Percentiles rank a stretch among this genome's conserved stretches.
These are phyloP conservation scores for Anguilla anguilla DNA, from an alignment of 2,797 vertebrate genomes.

Conservation along the genomic window DNA sequence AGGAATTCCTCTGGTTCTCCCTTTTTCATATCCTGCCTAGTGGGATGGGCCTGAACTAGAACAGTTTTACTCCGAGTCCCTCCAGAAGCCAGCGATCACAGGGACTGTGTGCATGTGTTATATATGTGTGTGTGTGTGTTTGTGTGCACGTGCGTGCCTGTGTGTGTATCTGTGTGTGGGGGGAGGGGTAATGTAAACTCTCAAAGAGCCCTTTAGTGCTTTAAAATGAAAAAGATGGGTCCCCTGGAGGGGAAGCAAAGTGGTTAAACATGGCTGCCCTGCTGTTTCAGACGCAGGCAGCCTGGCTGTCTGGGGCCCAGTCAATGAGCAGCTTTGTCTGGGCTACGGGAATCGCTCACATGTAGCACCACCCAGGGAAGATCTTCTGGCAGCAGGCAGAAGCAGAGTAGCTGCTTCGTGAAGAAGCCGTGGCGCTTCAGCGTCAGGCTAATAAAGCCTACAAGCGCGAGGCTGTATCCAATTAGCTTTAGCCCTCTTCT, in stretches of 20 bases:
- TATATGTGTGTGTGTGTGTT: neutral
- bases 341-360: constrained; percentile 57
- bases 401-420: neutral
- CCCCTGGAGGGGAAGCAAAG: neutral
- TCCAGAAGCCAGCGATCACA: neutral
- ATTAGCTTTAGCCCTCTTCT: neutral
- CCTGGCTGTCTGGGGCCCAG: constrained; percentile 18
- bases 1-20: neutral
- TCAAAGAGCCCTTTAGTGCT: neutral
- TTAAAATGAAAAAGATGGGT: neutral
- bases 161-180: neutral
- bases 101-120: neutral
- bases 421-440: neutral
- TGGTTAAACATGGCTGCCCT: constrained; percentile 51
- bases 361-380: constrained; percentile 57
- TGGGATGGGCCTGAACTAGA: neutral
- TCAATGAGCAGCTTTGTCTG: constrained; percentile 44
- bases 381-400: neutral
- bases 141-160: neutral
- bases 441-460: neutral
- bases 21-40: neutral
- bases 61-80: neutral
- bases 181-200: neutral
- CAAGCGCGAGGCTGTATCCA: neutral
- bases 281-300: constrained; percentile 57